A percentile compares a stretch with the other conserved stretches of the same genome.
These are phyloP conservation scores for Isichthys henryi DNA, from an alignment of 2,113 vertebrate species.

Conservation along the genomic window DNA sequence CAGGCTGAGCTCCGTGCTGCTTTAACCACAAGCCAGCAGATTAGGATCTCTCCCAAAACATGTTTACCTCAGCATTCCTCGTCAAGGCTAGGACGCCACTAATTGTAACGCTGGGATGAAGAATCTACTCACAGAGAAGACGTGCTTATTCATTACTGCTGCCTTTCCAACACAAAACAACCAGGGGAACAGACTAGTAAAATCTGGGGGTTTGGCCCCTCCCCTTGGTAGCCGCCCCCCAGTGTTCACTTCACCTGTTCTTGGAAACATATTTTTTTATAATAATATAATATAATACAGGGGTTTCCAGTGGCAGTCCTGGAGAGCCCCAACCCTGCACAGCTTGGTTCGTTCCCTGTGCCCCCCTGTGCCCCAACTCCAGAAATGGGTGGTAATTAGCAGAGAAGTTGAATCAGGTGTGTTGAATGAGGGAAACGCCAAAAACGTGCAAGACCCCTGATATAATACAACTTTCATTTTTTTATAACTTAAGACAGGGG, in stretches of 20 bases:
- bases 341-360: too few species aligned
- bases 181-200: not conserved
- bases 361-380: too few species aligned
- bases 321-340: not conserved
- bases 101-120: constrained; percentile 28
- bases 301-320: too few species aligned
- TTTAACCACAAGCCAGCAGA: constrained; percentile 33
- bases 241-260: not conserved
- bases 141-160: not conserved
- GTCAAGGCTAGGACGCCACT: constrained; percentile 20
- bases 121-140: constrained; percentile 14
- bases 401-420: too few species aligned
- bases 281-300: not conserved
- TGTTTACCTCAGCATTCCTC: constrained; percentile 34
- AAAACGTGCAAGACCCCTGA: too few species aligned
- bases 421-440: too few species aligned
- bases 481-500: too few species aligned
- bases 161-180: not conserved
- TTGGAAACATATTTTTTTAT: not conserved
- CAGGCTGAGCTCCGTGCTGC: constrained; percentile 17
- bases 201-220: not conserved
- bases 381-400: too few species aligned
- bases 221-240: not conserved
- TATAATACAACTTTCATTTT: not conserved
- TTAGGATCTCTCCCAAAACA: constrained; percentile 25